Evolutionary conservation across 2,888 invertebrate species (phyloP).

Genomic region (Ommatoiulus sabulosus): DNA sequence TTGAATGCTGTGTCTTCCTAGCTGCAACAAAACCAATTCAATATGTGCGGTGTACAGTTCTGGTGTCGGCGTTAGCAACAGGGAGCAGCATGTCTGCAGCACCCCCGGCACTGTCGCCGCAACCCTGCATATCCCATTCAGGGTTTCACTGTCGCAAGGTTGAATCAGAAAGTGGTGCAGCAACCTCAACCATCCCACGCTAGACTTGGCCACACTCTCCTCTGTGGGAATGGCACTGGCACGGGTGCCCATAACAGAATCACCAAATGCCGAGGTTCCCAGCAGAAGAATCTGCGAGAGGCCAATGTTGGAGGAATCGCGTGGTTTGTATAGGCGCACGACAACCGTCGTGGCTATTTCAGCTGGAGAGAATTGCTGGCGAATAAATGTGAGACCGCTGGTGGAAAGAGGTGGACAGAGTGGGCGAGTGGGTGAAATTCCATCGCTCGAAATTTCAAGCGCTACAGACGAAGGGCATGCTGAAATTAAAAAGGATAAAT

Average conservation of each 20-base stretch:
- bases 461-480: slow-evolving; percentile 91
- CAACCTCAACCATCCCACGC: slow-evolving; percentile 86
- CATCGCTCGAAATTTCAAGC: slow-evolving; percentile 85
- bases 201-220: slow-evolving; percentile 68
- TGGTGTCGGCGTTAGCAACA: slow-evolving; percentile 78
- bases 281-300: slow-evolving; percentile 86
- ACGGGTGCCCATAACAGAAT: slow-evolving; percentile 62
- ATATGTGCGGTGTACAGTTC: slow-evolving; percentile 75
- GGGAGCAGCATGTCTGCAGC: slow-evolving; percentile 78
- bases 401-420: slow-evolving; percentile 88
- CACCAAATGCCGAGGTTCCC: slow-evolving; percentile 86
- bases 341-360: slow-evolving; percentile 88
- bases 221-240: slow-evolving; percentile 63
- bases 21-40: slow-evolving; percentile 77
- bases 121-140: slow-evolving; percentile 67
- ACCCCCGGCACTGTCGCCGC: slow-evolving; percentile 77
- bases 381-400: slow-evolving; percentile 87
- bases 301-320: slow-evolving; percentile 90
- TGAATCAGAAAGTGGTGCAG: slow-evolving; percentile 80
- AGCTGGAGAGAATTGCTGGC: slow-evolving; percentile 83
- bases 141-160: slow-evolving; percentile 64
- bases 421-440: slow-evolving; percentile 81
- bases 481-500: slow-evolving; percentile 66
- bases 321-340: slow-evolving; percentile 82
- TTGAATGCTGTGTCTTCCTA: slow-evolving; percentile 76